Evolutionary conservation across 2,113 vertebrate species (phyloP), one percentile per base, ranked within the genome.

Genomic region (Tetraodon nigroviridis): DNA sequence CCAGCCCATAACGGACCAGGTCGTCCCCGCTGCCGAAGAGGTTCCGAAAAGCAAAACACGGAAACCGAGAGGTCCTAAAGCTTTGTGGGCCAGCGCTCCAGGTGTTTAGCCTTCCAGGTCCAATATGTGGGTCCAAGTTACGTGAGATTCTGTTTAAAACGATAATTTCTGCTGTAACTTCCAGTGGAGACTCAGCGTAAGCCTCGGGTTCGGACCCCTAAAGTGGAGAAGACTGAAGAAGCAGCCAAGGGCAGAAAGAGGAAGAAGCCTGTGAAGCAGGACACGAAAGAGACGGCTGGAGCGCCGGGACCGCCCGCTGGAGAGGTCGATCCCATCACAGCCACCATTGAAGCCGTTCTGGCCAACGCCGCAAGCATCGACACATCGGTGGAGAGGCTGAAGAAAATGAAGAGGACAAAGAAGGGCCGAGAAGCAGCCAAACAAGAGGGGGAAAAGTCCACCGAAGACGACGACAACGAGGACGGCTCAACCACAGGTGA

Each of bases 401-500:
- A 86, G 71, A 90, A 86, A 67, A 20, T 41, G 3, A 87, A 69
- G 67, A 85, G 81, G 51, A 52, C 4, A n/a, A 88, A 67, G 55
- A 86, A 89, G 70, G 67, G 72, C 53, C 67, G 67, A 19, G 61
- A 71, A 61, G 24, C 61, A 16, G 6, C 22, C 0, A 83, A 85
- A 61, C 67, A 66, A 46, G 74, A 77, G 14, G 66, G 32, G 0
- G 82, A 84, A 44, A 56, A 52, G 1, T 37, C 71, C 11, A 67
- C 71, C 16, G 78, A 84, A 14, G 86, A 86, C 0, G 87, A 88
- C 27, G 81, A 88, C 3, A 84, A 85, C 19, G 85, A 83, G 0
- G 80, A 80, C 60, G 75, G 77, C 71, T 88, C 85, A 17, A 84
- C 79, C 24, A 65, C 82, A 79, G 89, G 87, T 87, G 75, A 73